Conservation (phyloP, 1,140 invertebrate species). For the Oncopeltus fasciatus region DNA sequence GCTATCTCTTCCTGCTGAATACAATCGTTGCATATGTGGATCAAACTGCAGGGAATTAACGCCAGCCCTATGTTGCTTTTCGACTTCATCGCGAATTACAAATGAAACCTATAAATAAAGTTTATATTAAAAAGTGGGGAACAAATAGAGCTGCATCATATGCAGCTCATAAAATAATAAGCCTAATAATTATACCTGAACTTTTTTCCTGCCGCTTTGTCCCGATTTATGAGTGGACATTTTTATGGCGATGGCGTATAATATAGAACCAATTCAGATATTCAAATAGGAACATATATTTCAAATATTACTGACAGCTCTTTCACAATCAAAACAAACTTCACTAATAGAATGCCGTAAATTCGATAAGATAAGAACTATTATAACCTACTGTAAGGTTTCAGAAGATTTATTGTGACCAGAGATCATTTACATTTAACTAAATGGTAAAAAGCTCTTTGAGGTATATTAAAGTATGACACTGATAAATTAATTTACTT, state of each 20-base stretch:
- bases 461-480: background rate
- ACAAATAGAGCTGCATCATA: background rate
- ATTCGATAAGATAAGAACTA: background rate
- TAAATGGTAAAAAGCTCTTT: background rate
- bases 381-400: background rate
- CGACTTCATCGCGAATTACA: constrained; percentile 92
- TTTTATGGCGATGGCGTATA: background rate
- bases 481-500: background rate
- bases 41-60: constrained; percentile 93
- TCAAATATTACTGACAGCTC: background rate
- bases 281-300: background rate
- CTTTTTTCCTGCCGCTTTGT: constrained; percentile 24
- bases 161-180: background rate
- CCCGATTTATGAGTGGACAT: constrained; percentile 23
- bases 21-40: constrained; percentile 69
- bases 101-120: constrained; percentile 67
- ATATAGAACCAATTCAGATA: background rate
- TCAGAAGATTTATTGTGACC: background rate
- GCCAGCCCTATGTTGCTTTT: constrained; percentile 83
- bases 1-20: constrained; percentile 94
- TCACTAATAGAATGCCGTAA: background rate
- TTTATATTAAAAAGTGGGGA: background rate
- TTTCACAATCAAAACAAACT: background rate
- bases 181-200: constrained; percentile 20
- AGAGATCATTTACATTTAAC: background rate